Conservation (phyloP, 2,888 invertebrate species). For the Drosophila vallismaia region DNA sequence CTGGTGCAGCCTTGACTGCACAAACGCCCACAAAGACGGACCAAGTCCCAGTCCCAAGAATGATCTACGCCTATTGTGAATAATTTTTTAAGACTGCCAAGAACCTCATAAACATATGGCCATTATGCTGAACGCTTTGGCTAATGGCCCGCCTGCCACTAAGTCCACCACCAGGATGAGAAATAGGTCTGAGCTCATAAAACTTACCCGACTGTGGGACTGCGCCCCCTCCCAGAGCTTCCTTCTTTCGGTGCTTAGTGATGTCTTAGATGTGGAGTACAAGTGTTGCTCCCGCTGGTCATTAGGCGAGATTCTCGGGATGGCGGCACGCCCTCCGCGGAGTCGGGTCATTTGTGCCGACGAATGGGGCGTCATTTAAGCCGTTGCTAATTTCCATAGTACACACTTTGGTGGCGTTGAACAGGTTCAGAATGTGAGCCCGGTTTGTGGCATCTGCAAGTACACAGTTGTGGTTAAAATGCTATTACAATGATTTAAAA, state of each 20-base stretch:
- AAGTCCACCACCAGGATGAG: conserved; percentile 22
- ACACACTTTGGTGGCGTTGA: conserved; percentile 44
- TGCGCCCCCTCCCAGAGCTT: conserved; percentile 3
- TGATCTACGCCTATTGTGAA: conserved; percentile 48
- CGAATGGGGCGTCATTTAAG: conserved; percentile 69
- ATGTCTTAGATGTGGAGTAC: conserved; percentile 26
- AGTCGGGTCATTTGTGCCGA: conserved; percentile 78
- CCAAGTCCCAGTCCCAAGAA: conserved; percentile 4
- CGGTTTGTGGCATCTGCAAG: conserved; percentile 43
- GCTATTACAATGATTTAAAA: background rate
- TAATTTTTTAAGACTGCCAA: conserved; percentile 57
- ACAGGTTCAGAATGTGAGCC: conserved; percentile 40
- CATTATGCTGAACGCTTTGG: conserved; percentile 58
- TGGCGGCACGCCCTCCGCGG: conserved; percentile 70
- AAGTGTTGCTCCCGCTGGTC: conserved; percentile 46
- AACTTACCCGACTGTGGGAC: conserved; percentile 21
- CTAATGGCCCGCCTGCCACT: conserved; percentile 56
- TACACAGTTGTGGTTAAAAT: conserved; percentile 11
- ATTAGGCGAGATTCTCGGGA: conserved; percentile 36
- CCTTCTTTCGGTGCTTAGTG: conserved; percentile 28
- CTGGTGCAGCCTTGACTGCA: conserved; percentile 25
- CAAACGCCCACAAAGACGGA: conserved; percentile 35
- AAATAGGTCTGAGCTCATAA: conserved; percentile 38
- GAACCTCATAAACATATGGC: conserved; percentile 69
- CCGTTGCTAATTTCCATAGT: conserved; percentile 71